Percentiles rank a stretch among this genome's conserved stretches.
phyloP scores from a whole-genome alignment of 2,113 vertebrate genomes.

The Cololabis saira region DNA sequence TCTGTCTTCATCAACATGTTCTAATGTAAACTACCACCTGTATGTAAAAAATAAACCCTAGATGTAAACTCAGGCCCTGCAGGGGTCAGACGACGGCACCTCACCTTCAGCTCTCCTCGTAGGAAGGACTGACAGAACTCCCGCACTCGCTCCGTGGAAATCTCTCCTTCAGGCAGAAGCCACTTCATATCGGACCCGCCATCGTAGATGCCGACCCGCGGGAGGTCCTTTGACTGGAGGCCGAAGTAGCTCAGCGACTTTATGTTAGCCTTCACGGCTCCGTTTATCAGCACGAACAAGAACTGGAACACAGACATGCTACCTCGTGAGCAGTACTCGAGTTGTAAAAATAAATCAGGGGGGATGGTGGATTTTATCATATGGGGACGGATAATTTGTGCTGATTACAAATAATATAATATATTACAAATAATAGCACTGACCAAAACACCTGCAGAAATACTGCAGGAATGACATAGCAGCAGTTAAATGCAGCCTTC shows the following conservation, averaged over 20 bases:
- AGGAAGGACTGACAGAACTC: constrained; percentile 87
- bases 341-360: no score
- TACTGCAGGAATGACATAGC: no score
- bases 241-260: constrained; percentile 85
- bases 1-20: no score
- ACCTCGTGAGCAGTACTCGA: background rate
- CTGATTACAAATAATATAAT: no score
- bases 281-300: constrained; percentile 90
- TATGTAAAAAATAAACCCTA: no score
- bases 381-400: no score
- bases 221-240: constrained; percentile 85
- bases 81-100: background rate
- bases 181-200: constrained; percentile 82
- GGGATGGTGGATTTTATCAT: no score
- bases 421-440: no score
- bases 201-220: constrained; percentile 87
- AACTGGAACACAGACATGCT: constrained; percentile 78
- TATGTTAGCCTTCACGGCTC: constrained; percentile 78
- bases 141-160: constrained; percentile 78
- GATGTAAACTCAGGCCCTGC: no score
- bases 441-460: no score
- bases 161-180: constrained; percentile 78
- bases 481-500: no score
- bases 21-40: no score
- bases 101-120: constrained; percentile 80